A percentile compares a stretch with the other conserved stretches of the same genome.
Conservation (phyloP, 2,113 vertebrate genomes). For the Brachyhypopomus gauderio region DNA sequence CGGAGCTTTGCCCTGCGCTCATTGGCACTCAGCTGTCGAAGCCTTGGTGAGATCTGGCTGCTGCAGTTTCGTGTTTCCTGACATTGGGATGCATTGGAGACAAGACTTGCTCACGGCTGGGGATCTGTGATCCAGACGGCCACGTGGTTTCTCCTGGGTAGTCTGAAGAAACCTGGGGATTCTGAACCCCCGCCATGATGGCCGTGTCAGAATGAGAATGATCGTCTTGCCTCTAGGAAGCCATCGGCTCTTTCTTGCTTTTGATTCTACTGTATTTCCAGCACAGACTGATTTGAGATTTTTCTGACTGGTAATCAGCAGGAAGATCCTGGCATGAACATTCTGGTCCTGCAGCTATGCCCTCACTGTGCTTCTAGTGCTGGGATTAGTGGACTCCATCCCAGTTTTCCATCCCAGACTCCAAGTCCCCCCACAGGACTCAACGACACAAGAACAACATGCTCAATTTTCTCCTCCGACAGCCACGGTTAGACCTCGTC, state of each 20-base stretch:
- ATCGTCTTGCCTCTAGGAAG: conserved; percentile 10
- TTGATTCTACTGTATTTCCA: conserved; percentile 37
- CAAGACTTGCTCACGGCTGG: not conserved
- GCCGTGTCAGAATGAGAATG: conserved; percentile 39
- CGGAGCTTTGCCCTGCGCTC: too few species aligned
- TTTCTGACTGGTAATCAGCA: conserved; percentile 33
- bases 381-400: conserved; percentile 49
- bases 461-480: conserved; percentile 16
- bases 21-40: too few species aligned
- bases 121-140: not conserved
- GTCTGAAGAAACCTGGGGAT: conserved; percentile 27
- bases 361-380: conserved; percentile 28
- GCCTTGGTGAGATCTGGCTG: too few species aligned
- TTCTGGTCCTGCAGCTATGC: conserved; percentile 52
- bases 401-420: conserved; percentile 37
- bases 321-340: conserved; percentile 44
- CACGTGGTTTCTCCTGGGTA: conserved; percentile 16
- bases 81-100: not conserved
- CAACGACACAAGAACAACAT: conserved; percentile 20
- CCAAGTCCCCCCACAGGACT: conserved; percentile 15
- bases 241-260: conserved; percentile 41
- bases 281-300: conserved; percentile 14
- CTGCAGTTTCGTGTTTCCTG: too few species aligned
- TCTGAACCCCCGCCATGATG: conserved; percentile 15
- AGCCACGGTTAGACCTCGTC: not conserved